phyloP scores from a whole-genome alignment of 2,113 vertebrate species.

The Scartelaos histophorus region DNA sequence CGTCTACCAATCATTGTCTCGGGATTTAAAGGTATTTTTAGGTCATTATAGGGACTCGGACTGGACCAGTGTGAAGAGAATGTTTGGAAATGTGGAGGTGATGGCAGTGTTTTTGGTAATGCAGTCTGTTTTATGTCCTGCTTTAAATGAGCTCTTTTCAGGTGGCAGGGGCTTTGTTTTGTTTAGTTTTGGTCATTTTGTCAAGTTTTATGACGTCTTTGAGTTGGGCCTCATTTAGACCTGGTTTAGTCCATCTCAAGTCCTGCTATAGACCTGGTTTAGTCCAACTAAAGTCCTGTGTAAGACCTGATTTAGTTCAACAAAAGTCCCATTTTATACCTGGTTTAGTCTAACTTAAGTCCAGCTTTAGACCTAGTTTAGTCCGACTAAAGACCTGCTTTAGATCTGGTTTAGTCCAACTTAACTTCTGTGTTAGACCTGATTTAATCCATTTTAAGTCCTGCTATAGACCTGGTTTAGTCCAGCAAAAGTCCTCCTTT shows the following conservation, averaged over 20 bases:
- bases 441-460: too few relatives aligned
- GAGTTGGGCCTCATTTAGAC: background rate
- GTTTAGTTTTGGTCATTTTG: background rate
- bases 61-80: background rate
- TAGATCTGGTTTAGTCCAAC: too few relatives aligned
- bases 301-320: too few relatives aligned
- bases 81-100: background rate
- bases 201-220: too few relatives aligned
- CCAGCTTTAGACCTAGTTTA: too few relatives aligned
- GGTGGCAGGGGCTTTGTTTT: background rate
- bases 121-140: background rate
- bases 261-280: background rate
- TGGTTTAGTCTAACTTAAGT: too few relatives aligned
- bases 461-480: too few relatives aligned
- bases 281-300: too few relatives aligned
- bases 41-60: background rate
- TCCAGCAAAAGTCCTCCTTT: too few relatives aligned
- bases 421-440: too few relatives aligned
- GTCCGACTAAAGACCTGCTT: too few relatives aligned
- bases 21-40: background rate
- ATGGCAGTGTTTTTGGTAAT: background rate
- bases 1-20: constrained; percentile 1
- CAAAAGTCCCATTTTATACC: too few relatives aligned
- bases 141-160: background rate
- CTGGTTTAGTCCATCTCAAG: background rate